Conservation (phyloP, 2,113 vertebrate species). For the Nyctibius bracteatus region DNA sequence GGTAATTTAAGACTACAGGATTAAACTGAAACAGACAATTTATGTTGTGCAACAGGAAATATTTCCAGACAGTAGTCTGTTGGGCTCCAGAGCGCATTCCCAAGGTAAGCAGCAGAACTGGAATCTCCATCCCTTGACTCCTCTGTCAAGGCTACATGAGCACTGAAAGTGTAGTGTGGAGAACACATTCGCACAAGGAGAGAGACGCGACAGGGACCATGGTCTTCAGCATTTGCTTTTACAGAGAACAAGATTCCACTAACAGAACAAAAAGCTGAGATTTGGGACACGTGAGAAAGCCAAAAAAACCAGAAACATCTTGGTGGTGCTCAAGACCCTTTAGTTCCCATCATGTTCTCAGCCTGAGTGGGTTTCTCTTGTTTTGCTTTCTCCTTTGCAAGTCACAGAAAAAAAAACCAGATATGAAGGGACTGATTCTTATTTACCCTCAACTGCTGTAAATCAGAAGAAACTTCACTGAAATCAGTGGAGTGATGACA, state of each 20-base stretch:
- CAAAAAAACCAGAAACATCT: not conserved
- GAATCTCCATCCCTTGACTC: slow-evolving; percentile 21
- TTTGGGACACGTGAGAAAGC: not conserved
- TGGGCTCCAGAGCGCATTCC: slow-evolving; percentile 11
- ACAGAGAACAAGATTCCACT: not conserved
- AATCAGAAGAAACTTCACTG: not conserved
- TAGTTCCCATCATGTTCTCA: not conserved
- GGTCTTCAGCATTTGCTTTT: not conserved
- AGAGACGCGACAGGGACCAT: fast-evolving
- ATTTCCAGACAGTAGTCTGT: slow-evolving; percentile 44
- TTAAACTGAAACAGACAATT: slow-evolving; percentile 57
- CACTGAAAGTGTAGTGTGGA: not conserved
- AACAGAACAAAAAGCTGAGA: not conserved
- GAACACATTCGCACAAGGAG: fast-evolving
- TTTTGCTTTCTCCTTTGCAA: not conserved
- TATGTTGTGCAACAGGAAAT: slow-evolving; percentile 62
- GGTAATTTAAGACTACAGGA: slow-evolving; percentile 50
- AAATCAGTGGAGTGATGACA: not conserved
- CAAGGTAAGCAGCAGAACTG: slow-evolving; percentile 49
- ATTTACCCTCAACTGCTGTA: not conserved
- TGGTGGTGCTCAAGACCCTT: not conserved
- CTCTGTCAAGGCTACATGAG: not conserved
- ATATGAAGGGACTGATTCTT: not conserved
- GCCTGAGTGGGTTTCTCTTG: not conserved
- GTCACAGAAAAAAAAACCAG: not conserved